Evolutionary conservation across 2,797 vertebrate genomes (phyloP).

Genomic region (Thaleichthys pacificus): DNA sequence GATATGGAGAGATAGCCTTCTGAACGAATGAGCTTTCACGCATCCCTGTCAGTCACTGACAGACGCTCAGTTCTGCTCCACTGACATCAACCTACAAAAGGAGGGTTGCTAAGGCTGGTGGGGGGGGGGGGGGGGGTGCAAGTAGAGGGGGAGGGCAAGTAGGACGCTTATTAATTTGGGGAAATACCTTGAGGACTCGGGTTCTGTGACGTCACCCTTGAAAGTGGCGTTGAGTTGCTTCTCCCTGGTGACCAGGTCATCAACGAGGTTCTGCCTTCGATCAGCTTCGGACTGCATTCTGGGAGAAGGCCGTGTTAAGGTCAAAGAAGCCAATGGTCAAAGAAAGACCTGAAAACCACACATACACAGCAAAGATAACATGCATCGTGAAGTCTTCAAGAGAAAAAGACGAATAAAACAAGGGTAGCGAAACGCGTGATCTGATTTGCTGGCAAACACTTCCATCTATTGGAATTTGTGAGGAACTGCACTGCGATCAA

Average conservation of each 20-base stretch:
- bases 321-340: slow-evolving; percentile 17
- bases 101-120: not conserved
- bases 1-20: slow-evolving; percentile 25
- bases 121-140: no score
- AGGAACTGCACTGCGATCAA: not conserved
- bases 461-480: slow-evolving; percentile 64
- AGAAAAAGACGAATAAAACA: no score
- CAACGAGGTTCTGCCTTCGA: slow-evolving; percentile 90
- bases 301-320: slow-evolving; percentile 52
- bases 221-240: slow-evolving; percentile 87
- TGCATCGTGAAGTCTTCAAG: not conserved
- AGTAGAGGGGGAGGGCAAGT: not conserved
- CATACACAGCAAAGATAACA: not conserved
- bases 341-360: not conserved
- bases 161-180: not conserved
- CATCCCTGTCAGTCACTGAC: slow-evolving; percentile 1
- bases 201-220: slow-evolving; percentile 80
- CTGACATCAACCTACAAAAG: slow-evolving; percentile 26
- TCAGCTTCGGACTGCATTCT: slow-evolving; percentile 96
- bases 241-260: slow-evolving; percentile 89
- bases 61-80: slow-evolving; percentile 18
- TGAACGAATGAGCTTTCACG: slow-evolving; percentile 13
- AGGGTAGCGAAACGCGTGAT: not conserved
- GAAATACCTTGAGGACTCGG: slow-evolving; percentile 84
- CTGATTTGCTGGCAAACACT: slow-evolving; percentile 48